Conservation (phyloP, 2,797 vertebrate genomes). For the Linurgus olivaceus region DNA sequence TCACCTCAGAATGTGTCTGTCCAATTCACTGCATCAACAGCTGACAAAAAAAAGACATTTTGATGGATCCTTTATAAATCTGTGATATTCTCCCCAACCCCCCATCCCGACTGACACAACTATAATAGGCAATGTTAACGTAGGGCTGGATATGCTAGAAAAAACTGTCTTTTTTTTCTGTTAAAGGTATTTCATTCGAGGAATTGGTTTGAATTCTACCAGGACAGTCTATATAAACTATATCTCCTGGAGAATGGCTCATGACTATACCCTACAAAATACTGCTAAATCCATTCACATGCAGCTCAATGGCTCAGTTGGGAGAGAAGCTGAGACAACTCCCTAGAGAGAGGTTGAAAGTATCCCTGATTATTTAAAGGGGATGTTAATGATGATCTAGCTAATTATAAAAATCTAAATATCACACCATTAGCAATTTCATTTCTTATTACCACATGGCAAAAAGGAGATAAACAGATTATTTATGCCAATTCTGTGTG, state of each 20-base stretch:
- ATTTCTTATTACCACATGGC: slow-evolving; percentile 4
- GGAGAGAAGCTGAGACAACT: background rate
- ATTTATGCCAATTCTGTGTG: slow-evolving; percentile 1
- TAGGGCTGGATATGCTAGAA: background rate
- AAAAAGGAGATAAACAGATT: slow-evolving; percentile 43
- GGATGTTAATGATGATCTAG: slow-evolving; percentile 23
- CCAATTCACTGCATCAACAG: background rate
- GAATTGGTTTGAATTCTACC: background rate
- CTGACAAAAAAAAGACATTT: background rate
- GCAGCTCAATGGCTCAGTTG: background rate
- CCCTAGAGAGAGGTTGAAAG: background rate
- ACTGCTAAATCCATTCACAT: background rate
- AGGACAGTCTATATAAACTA: background rate
- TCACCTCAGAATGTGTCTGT: background rate
- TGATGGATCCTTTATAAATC: background rate
- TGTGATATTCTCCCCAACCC: background rate
- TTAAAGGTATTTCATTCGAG: background rate
- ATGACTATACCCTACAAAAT: background rate
- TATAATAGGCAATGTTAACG: background rate
- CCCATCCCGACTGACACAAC: background rate
- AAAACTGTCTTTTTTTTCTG: background rate
- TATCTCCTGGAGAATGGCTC: background rate
- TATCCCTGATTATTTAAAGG: slow-evolving; percentile 19
- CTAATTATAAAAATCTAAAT: slow-evolving; percentile 33
- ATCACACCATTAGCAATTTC: background rate